phyloP scores from a whole-genome alignment of 2,888 invertebrate genomes.

The Pelosia muscerda region DNA sequence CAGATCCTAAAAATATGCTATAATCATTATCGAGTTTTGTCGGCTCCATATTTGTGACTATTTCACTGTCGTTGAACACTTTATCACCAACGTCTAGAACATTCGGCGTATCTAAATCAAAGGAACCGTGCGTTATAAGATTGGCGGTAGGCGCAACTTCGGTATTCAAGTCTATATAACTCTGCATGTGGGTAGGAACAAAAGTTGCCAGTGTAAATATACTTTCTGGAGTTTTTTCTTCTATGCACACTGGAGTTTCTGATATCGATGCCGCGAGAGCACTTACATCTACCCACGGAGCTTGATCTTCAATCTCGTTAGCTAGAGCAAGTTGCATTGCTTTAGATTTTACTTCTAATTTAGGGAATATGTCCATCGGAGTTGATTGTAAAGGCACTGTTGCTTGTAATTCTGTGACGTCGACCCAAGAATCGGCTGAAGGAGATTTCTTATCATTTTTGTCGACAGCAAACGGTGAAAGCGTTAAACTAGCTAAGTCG shows the following conservation, averaged over 20 bases:
- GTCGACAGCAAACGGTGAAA: constrained; percentile 66
- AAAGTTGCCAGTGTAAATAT: constrained; percentile 86
- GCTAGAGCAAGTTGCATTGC: constrained; percentile 91
- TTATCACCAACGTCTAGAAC: constrained; percentile 76
- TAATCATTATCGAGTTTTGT: constrained; percentile 63
- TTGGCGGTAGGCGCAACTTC: constrained; percentile 74
- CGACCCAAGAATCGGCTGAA: constrained; percentile 62
- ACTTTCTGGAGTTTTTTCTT: constrained; percentile 86
- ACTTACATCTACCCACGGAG: constrained; percentile 92
- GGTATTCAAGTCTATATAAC: constrained; percentile 82
- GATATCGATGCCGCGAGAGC: constrained; percentile 89
- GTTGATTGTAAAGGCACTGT: constrained; percentile 48
- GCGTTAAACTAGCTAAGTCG: constrained; percentile 69
- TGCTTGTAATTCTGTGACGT: constrained; percentile 65
- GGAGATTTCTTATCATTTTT: constrained; percentile 64
- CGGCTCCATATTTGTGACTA: constrained; percentile 70
- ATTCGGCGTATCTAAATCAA: constrained; percentile 75
- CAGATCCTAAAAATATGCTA: constrained; percentile 57
- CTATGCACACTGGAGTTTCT: constrained; percentile 88
- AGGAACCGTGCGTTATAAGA: constrained; percentile 70
- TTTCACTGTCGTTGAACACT: constrained; percentile 80
- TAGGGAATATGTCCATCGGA: constrained; percentile 41
- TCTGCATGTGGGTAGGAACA: constrained; percentile 89
- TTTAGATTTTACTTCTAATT: constrained; percentile 74
- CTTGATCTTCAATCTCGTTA: constrained; percentile 91